phyloP scores from a whole-genome alignment of 2,113 vertebrate genomes.

The Ifrita kowaldi region DNA sequence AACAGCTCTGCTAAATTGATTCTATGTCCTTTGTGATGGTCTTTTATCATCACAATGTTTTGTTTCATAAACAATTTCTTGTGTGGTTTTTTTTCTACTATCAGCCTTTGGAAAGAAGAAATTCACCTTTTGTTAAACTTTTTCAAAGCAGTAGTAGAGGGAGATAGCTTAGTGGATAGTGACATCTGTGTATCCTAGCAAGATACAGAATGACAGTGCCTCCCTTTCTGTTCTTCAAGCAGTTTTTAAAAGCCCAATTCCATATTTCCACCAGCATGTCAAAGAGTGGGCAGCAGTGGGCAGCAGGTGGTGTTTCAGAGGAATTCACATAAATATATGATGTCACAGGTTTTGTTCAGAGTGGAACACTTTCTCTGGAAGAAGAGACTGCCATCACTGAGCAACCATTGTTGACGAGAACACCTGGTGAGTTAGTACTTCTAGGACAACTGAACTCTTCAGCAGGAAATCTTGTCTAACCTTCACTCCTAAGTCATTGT shows the following conservation, averaged over 20 bases:
- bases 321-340: not conserved
- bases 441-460: not conserved
- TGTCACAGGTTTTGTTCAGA: not conserved
- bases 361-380: not conserved
- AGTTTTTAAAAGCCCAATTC: not conserved
- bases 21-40: not conserved
- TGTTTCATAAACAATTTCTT: not conserved
- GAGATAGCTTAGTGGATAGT: not conserved
- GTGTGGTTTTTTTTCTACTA: not conserved
- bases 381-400: not conserved
- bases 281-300: not conserved
- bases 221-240: not conserved
- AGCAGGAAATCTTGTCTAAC: not conserved
- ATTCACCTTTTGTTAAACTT: not conserved
- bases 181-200: not conserved
- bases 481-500: not conserved
- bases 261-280: not conserved
- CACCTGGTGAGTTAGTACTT: not conserved
- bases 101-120: not conserved
- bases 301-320: not conserved
- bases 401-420: rapidly evolving
- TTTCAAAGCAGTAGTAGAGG: not conserved
- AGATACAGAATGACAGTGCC: not conserved
- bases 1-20: not conserved
- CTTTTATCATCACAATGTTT: not conserved